Evolutionary conservation across 2,113 vertebrate genomes (phyloP), one percentile per base, ranked within the genome.

Genomic region (Lates calcarifer): DNA sequence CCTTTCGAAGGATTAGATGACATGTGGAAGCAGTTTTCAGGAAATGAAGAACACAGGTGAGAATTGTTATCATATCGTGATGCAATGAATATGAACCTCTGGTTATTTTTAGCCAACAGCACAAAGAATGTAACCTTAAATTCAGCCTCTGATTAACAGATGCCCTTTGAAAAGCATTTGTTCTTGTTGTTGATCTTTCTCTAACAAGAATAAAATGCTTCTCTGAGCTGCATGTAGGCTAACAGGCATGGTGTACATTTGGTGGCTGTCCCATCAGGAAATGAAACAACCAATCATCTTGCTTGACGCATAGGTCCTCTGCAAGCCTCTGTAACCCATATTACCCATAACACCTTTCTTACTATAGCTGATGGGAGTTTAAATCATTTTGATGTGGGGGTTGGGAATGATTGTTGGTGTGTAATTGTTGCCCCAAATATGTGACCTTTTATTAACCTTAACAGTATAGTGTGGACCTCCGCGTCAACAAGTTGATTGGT

Each of bases 1-100:
- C 90, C 88, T 0, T 12, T 80, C 41, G 93, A 96, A 22, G 66
- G 57, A 62, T 70, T 97, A 0, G 92, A 95, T 6, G 83, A 71
- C 2, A 47, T 96, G 75, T 96, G 95, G 94, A 95, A 83, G 55
- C 91, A 95, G 0, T 74, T 92, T 62, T 73, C 81, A 61, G 83
- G 13, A 70, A 89, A 93, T 81, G 58, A 61, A 18, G 91, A 93
- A 20, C 9, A 95, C 26, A 94, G 95, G 95, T 94, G 15, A 49
- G 70, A 10, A 11, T 6, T 10, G 9, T 35, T n/a, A n/a, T 49
- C 26, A 17, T 12, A 24, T 12, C 39, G 57, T 33, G 13, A 29
- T 15, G 26, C 2, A n/a, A 2, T 1, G n/a, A 51, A 51, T 51
- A 51, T 51, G 7, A 63, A 26, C 29, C 43, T n/a, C 55, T n/a